Percentiles rank a stretch among this genome's conserved stretches.
phyloP scores from a whole-genome alignment of 1,140 invertebrate species.

The Homarus americanus region DNA sequence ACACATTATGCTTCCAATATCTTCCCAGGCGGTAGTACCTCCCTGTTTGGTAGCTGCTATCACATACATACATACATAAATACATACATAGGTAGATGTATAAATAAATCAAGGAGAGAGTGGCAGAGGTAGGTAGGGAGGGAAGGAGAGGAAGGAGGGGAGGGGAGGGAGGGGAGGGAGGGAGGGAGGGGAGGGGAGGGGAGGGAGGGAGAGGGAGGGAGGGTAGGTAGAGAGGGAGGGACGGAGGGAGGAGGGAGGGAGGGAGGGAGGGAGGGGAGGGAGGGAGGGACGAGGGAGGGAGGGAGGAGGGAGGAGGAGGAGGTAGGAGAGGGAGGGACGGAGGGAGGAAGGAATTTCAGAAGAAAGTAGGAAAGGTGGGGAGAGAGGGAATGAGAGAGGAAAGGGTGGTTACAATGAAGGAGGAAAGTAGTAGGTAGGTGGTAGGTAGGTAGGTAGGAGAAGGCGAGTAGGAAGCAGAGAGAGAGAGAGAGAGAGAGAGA shows the following conservation, averaged over 20 bases:
- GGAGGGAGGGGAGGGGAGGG: neutral
- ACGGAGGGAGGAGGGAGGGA: conserved; percentile 18
- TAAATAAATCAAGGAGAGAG: conserved; percentile 18
- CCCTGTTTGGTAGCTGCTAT: too few relatives aligned
- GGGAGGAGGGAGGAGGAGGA: neutral
- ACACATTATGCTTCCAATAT: too few relatives aligned
- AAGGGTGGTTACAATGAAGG: conserved; percentile 68
- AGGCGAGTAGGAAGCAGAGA: conserved; percentile 40
- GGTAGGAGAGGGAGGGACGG: conserved; percentile 40
- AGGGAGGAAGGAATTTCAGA: conserved; percentile 23
- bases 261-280: conserved; percentile 33
- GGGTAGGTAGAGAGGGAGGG: conserved; percentile 44
- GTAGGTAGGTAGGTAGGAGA: too few relatives aligned
- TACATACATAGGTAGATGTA: too few relatives aligned
- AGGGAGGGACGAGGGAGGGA: conserved; percentile 48
- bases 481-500: neutral
- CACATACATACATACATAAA: too few relatives aligned
- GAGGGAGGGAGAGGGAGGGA: conserved; percentile 9
- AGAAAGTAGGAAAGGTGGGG: conserved; percentile 38
- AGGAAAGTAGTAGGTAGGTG: too few relatives aligned
- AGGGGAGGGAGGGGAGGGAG: conserved; percentile 63
- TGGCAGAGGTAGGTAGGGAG: conserved; percentile 59
- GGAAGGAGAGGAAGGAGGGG: conserved; percentile 71
- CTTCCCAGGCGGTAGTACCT: too few relatives aligned
- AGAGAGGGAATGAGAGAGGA: conserved; percentile 67